A percentile compares a stretch with the other conserved stretches of the same genome.
phyloP scores from a whole-genome alignment of 2,113 vertebrate species.

The Vulpes lagopus region DNA sequence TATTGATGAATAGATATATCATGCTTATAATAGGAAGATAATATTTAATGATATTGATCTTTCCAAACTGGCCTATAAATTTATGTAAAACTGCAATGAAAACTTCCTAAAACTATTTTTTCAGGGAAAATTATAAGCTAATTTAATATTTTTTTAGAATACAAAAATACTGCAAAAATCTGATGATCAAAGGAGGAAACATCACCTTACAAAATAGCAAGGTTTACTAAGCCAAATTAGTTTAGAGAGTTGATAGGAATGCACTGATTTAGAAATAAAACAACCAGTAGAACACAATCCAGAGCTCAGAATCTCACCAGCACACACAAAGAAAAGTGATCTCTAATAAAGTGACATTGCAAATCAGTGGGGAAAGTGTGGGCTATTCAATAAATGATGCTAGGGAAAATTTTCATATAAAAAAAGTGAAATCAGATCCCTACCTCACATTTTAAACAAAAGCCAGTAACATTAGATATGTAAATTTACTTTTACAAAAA shows the following conservation, averaged over 20 bases:
- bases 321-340: not conserved
- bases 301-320: not conserved
- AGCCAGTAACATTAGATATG: not conserved
- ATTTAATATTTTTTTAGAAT: not conserved
- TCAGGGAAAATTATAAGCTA: not conserved
- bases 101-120: not conserved
- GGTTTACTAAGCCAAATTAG: not conserved
- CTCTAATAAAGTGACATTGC: not conserved
- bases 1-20: not conserved
- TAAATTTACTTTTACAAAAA: not conserved
- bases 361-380: not conserved
- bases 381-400: not conserved
- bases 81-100: not conserved
- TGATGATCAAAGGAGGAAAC: not conserved
- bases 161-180: not conserved
- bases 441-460: not conserved
- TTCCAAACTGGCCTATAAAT: conserved; percentile 20
- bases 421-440: not conserved
- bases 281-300: not conserved
- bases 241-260: not conserved
- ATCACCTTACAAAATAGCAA: not conserved
- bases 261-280: conserved; percentile 1
- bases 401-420: not conserved
- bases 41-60: not conserved
- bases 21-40: not conserved